These are phyloP conservation scores for Copidosoma floridanum DNA, from an alignment of 1,140 invertebrate species.

Conservation along the genomic window DNA sequence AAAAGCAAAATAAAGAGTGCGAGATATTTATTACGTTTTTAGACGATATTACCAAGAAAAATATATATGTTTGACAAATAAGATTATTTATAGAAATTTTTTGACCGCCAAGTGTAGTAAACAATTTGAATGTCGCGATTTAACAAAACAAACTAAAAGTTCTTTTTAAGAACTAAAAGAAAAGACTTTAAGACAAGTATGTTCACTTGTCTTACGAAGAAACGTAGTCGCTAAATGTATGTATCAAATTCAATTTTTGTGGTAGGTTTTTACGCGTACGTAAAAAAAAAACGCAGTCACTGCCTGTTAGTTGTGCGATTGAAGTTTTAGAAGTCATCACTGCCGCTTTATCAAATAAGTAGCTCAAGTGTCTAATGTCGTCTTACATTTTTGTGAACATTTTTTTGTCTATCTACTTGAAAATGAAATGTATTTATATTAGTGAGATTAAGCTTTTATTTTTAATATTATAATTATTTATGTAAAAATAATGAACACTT, in stretches of 20 bases:
- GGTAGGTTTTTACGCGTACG: slow-evolving; percentile 15
- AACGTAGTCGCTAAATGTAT: slow-evolving; percentile 23
- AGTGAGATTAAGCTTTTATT: slow-evolving; percentile 14
- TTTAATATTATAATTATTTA: slow-evolving; percentile 7
- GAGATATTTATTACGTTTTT: slow-evolving; percentile 33
- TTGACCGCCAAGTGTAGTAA: slow-evolving; percentile 16
- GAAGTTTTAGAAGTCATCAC: slow-evolving; percentile 13
- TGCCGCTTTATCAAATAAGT: slow-evolving; percentile 19
- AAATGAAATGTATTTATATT: slow-evolving; percentile 16
- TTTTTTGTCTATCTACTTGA: slow-evolving; percentile 16
- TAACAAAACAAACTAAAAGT: slow-evolving; percentile 21
- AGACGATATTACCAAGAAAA: slow-evolving; percentile 13
- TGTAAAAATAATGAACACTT: slow-evolving; percentile 9
- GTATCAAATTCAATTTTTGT: slow-evolving; percentile 26
- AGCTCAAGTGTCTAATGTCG: slow-evolving; percentile 8
- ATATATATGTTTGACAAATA: slow-evolving; percentile 8
- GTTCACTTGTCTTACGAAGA: slow-evolving; percentile 19
- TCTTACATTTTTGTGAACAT: slow-evolving; percentile 15
- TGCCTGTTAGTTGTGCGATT: slow-evolving; percentile 11
- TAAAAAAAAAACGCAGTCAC: slow-evolving; percentile 3
- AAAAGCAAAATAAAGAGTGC: slow-evolving; percentile 42
- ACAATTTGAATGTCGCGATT: slow-evolving; percentile 23
- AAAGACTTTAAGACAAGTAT: slow-evolving; percentile 16
- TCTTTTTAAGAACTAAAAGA: slow-evolving; percentile 17
- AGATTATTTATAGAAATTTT: slow-evolving; percentile 21